Evolutionary conservation across 2,888 invertebrate genomes (phyloP), one percentile per base, ranked within the genome.

Genomic region (Callosobruchus maculatus): DNA sequence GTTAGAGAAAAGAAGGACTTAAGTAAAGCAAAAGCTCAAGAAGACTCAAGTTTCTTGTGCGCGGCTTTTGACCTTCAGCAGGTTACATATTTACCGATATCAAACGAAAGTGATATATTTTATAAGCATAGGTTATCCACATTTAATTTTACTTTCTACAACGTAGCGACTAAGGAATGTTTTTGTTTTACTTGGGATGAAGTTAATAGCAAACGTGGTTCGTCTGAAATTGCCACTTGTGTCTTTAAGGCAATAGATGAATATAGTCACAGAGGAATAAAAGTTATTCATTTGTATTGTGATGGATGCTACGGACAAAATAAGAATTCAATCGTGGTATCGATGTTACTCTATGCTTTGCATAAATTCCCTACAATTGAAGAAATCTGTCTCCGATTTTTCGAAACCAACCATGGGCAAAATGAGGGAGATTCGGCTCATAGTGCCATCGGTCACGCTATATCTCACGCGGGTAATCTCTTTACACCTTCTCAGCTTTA

Each of bases 1-100:
- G 77, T 77, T 49, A 76, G 79, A 74, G 71, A 72, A 71, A 70
- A 21, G 66, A 75, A 75, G 68, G 26, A 71, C 9, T 18, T 70
- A 70, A 72, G 66, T 73, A 74, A 73, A 74, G 20, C 68, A 67
- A 26, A 31, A 72, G 73, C 72, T 30, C 30, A 30, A 30, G 9
- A 30, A 5, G 9, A 30, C 30, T 30, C 30, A 30, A 30, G n/a
- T n/a, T n/a, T n/a, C n/a, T n/a, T n/a, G n/a, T n/a, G 49, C 49
- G 49, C 49, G 7, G 49, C 13, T 49, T 49, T 49, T 18, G 49
- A 49, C 1, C 3, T 49, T 13, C 49, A 49, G 49, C 49, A 49
- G 13, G 49, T 49, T 7, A 49, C 13, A 13, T 49, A 49, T 49
- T 49, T 49, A 18, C 49, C 49, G 1, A 49, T 13, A 0, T 49